phyloP scores from a whole-genome alignment of 2,113 vertebrate genomes.

The Suricata suricatta region DNA sequence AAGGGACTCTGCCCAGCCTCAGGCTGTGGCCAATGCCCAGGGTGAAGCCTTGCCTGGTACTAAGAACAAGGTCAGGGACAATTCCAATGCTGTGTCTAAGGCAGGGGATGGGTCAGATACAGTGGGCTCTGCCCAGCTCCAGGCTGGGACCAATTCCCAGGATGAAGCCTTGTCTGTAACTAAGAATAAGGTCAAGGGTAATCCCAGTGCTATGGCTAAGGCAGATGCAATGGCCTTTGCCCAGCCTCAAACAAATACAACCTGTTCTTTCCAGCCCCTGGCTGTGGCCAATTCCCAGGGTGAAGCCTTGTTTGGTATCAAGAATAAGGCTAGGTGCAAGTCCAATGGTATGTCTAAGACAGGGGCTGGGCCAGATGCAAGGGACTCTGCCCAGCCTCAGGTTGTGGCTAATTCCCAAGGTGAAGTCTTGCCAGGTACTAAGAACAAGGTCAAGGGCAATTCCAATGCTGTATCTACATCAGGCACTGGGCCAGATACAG shows the following conservation, averaged over 20 bases:
- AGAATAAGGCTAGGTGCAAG: conserved; percentile 2
- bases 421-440: conserved; percentile 36
- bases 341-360: conserved; percentile 31
- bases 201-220: background rate
- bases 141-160: background rate
- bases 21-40: background rate
- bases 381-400: background rate
- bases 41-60: conserved; percentile 22
- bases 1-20: background rate
- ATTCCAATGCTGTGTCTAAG: conserved; percentile 10
- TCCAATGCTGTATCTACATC: background rate
- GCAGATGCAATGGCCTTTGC: background rate
- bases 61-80: conserved; percentile 35
- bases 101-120: background rate
- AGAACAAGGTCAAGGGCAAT: conserved; percentile 41
- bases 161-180: background rate
- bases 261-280: background rate
- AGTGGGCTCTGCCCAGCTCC: background rate
- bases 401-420: background rate
- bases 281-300: background rate
- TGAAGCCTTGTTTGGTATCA: background rate
- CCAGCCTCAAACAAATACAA: background rate
- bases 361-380: background rate
- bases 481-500: background rate
- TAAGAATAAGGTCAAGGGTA: background rate